Evolutionary conservation across 2,797 vertebrate species (phyloP), one percentile per base, ranked within the genome.

Genomic region (Myotis planiceps): DNA sequence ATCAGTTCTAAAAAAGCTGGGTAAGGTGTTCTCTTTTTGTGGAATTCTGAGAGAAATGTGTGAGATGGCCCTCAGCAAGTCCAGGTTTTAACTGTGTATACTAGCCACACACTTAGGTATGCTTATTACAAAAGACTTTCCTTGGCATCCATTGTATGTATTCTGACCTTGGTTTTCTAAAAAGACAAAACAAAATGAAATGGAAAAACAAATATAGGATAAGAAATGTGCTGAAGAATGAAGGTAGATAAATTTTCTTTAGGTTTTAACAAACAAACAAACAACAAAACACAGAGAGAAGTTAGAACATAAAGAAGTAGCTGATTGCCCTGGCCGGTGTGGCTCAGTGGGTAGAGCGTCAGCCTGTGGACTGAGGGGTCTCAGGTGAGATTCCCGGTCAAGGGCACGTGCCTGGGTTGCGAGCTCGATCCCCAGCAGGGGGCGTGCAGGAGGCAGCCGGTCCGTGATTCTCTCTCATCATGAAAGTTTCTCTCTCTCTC

Each of bases 241-340:
- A 95, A 25, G 49, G 19, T 55, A 55, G 47, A 49, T 90, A 19
- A 80, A 78, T 69, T 93, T 79, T 95, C 45, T n/a, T 92, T 80
- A 66, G 42, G 14, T 81, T 86, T 86, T 53, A 47, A 88, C 53
- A 95, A 82, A 45, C 10, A 45, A 45, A 45, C 42, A 42, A 45
- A 45, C 45, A 45, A 45, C 13, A 45, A 55, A 65, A 8, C 29
- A 69, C 3, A 23, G 32, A 89, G 37, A 58, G 27, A 88, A 60
- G 4, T 85, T 60, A 78, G 27, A 58, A 39, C 1, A 12, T 29
- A 92, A n/a, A 63, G 27, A 90, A 29, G 25, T 65, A 65, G 19
- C 71, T 53, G 45, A 65, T 45, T 42, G 37, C 37, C 37, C 37
- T 37, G 37, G 37, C 37, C 6, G 37, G 37, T 39, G 37, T 39